Conservation (phyloP, 2,888 invertebrate species). For the Cosmia trapezina region DNA sequence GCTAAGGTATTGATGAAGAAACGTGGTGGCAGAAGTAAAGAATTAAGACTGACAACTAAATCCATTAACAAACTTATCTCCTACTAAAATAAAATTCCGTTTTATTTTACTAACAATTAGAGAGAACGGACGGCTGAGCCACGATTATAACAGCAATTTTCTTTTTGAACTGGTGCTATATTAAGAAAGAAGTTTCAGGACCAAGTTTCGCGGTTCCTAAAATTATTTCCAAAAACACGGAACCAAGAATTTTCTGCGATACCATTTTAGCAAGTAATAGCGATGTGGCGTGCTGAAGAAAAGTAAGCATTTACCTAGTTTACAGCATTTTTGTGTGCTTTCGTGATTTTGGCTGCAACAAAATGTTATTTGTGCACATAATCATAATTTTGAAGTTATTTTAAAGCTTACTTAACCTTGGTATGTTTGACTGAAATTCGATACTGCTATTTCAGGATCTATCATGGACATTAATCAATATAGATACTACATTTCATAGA, state of each 20-base stretch:
- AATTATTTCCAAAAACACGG: slow-evolving; percentile 14
- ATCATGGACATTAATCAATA: not conserved
- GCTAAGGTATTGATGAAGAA: no score
- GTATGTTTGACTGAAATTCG: slow-evolving; percentile 37
- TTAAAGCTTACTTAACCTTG: slow-evolving; percentile 41
- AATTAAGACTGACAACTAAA: no score
- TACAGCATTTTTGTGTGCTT: slow-evolving; percentile 50
- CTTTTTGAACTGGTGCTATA: no score
- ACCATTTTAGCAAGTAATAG: slow-evolving; percentile 52
- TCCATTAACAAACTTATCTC: no score
- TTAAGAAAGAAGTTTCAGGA: not conserved
- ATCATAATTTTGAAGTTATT: slow-evolving; percentile 50
- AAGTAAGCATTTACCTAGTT: slow-evolving; percentile 69
- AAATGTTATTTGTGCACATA: slow-evolving; percentile 43
- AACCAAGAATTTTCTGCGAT: slow-evolving; percentile 25
- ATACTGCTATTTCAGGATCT: slow-evolving; percentile 12
- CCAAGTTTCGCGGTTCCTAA: not conserved
- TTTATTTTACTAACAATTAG: no score
- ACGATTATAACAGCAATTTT: no score
- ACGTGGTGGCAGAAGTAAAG: no score
- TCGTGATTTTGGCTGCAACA: slow-evolving; percentile 53
- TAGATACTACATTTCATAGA: not conserved
- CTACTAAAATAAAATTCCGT: no score
- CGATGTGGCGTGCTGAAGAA: slow-evolving; percentile 62
- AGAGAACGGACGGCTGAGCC: no score